phyloP scores from a whole-genome alignment of 23 tunicate genomes.

The Oikopleura vanhoeffeni region DNA sequence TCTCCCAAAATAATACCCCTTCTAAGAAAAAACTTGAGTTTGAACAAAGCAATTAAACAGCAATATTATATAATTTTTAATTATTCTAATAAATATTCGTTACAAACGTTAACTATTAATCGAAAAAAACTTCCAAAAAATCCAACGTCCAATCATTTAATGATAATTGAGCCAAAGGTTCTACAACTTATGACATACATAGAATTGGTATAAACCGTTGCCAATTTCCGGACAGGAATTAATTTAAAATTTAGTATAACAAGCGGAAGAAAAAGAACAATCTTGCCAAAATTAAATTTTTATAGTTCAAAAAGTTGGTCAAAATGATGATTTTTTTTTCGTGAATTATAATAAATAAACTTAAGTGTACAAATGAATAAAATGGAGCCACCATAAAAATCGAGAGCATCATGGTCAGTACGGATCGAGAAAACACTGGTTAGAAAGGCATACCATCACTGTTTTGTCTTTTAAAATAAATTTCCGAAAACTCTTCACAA shows the following conservation, averaged over 20 bases:
- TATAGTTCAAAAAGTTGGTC: background rate
- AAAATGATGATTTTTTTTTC: background rate
- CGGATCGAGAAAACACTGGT: background rate
- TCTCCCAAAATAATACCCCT: no score
- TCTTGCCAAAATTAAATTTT: background rate
- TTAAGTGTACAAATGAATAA: background rate
- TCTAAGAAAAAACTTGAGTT: no score
- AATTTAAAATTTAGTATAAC: background rate
- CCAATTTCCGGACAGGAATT: background rate
- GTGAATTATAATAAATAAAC: background rate
- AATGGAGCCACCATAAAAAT: background rate
- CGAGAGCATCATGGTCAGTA: background rate
- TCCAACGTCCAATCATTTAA: background rate
- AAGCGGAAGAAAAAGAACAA: background rate
- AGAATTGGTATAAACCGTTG: background rate
- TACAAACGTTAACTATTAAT: no score
- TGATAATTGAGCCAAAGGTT: background rate
- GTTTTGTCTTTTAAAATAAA: no score
- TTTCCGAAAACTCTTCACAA: no score
- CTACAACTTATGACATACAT: background rate
- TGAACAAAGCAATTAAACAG: no score
- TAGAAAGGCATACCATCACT: background rate
- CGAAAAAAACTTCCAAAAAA: no score
- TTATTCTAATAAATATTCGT: no score
- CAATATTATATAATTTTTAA: no score